These are phyloP conservation scores for Anabacerthia variegaticeps DNA, from an alignment of 2,797 vertebrate species.

Conservation along the genomic window DNA sequence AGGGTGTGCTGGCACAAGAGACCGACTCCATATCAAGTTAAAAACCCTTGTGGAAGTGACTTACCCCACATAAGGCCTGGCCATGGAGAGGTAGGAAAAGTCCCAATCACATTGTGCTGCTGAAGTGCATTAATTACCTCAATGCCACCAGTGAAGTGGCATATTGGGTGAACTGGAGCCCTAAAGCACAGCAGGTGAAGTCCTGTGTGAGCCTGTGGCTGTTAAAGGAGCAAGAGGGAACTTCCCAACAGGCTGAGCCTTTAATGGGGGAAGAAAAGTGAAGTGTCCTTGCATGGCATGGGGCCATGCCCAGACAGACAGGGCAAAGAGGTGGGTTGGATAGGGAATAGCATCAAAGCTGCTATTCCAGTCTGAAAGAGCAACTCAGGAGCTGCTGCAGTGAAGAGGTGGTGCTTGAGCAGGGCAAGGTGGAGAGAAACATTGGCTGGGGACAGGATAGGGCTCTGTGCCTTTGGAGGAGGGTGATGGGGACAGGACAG, in stretches of 20 bases:
- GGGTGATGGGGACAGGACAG: too few relatives aligned
- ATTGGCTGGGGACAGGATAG: too few relatives aligned
- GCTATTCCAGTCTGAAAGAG: not conserved
- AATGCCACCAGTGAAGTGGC: fast-evolving
- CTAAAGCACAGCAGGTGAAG: not conserved
- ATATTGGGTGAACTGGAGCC: not conserved
- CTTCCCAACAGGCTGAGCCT: not conserved
- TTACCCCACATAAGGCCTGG: not conserved
- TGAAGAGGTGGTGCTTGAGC: fast-evolving
- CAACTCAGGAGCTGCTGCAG: fast-evolving
- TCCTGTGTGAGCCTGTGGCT: fast-evolving
- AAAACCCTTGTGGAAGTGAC: not conserved
- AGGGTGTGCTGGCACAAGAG: not conserved
- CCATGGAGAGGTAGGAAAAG: not conserved
- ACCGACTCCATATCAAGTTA: not conserved
- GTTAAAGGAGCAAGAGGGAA: not conserved
- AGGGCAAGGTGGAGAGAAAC: not conserved
- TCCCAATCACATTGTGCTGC: not conserved
- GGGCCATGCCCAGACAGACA: fast-evolving
- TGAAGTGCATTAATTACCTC: not conserved
- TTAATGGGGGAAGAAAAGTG: not conserved
- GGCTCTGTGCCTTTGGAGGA: too few relatives aligned
- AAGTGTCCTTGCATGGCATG: fast-evolving
- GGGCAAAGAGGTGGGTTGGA: not conserved
- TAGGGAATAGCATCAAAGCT: not conserved